Evolutionary conservation across 2,888 invertebrate genomes (phyloP), one percentile per base, ranked within the genome.

Genomic region (Lymantria monacha): DNA sequence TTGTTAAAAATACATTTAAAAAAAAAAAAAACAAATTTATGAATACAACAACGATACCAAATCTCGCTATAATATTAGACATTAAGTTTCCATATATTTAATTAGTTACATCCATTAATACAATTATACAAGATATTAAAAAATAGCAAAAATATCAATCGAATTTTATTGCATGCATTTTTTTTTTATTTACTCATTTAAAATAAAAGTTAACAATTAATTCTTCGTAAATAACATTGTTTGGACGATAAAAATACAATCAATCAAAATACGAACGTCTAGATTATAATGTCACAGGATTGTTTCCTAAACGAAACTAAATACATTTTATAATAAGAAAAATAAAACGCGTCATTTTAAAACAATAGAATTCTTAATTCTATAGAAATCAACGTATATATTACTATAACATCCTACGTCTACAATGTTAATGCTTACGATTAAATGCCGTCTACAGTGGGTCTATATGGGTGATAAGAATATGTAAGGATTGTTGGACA

Each of bases 311-410:
- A 48, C 57, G 67, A 59, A 65, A 22, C 22, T 22, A 61, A 65
- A 60, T 73, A 70, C 70, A 75, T 68, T n/a, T n/a, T n/a, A n/a
- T n/a, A 67, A 66, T 49, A 42, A 41, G 5, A 42, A 53, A 78
- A 73, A 75, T 74, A 75, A 79, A 79, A 74, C 74, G 66, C 72
- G 71, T 74, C 68, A 72, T 73, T 76, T 68, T 76, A 61, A 22
- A 85, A 86, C 81, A 86, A 87, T 81, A 86, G 75, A 84, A 79
- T 72, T 66, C 87, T 87, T 89, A 89, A 57, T 70, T 75, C 84
- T 89, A 90, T 66, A 87, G 83, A 88, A 90, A 86, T 87, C 89
- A 91, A 90, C 89, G 79, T 86, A 90, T 90, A 90, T 90, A 91
- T 91, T 91, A 90, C 84, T 90, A 84, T 90, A 87, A 88, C 87